Base-by-base conservation (phyloP, 2,113 vertebrate species). In the Petromus typicus region DNA sequence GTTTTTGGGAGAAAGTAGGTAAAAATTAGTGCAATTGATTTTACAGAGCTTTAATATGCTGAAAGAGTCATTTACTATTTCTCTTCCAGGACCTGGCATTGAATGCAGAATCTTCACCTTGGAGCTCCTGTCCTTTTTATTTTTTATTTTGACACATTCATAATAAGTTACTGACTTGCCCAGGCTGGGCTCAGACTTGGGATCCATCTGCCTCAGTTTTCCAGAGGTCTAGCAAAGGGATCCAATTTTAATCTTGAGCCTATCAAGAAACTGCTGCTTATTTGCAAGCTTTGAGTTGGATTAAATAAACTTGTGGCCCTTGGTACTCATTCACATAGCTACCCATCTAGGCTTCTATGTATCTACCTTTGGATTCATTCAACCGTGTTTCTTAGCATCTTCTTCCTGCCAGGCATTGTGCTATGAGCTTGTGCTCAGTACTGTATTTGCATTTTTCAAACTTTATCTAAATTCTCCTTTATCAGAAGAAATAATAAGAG, bases 291-390 rank as follows among this genome's bases (percentile, higher is more conserved):
- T 83, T 87, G 40, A 93, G 16, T 87, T 95, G 10, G 3, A 80
- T 93, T 89, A 94, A 90, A 80, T 91, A 71, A 63, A 83, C 17
- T 66, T 96, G 51, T 96, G 56, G 14, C 80, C 84, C 11, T 71
- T 63, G 69, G 27, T 88, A 23, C 20, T 57, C 25, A 81, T 90
- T 93, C 22, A 54, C 10, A 71, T 14, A 67, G 9, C 64, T 95
- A 25, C 54, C 91, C 17, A 61, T 66, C 61, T 93, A 61, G 57
- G 5, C 37, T 61, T 54, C 8, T 9, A 30, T 32, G 79, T 90
- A 84, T 4, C 84, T 71, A 43, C 89, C 85, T 32, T 92, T 40
- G 3, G 27, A 73, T 86, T 93, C 59, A 64, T 86, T 40, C 23
- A 22, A 3, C 51, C 56, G 51, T 20, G 14, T 45, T 64, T 76